Evolutionary conservation across 2,113 vertebrate species (phyloP).

Genomic region (Burhinus oedicnemus): DNA sequence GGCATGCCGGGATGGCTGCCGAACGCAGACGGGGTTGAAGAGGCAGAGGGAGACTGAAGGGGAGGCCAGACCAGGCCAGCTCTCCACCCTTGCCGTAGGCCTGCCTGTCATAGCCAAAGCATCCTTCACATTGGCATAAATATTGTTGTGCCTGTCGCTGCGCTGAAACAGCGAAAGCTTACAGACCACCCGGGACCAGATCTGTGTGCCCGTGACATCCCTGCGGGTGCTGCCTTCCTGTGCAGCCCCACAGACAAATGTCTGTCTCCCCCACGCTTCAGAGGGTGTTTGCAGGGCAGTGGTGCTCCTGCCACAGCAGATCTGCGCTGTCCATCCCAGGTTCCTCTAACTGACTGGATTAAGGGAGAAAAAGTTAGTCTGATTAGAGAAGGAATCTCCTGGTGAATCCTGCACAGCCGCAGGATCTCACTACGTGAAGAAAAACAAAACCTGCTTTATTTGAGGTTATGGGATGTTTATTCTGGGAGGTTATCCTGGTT

Average conservation of each 20-base stretch:
- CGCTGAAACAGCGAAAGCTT: not conserved
- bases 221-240: fast-evolving
- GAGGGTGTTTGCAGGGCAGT: not conserved
- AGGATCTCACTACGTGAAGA: not conserved
- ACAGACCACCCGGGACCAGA: not conserved
- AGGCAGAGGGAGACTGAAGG: not conserved
- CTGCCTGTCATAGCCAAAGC: not conserved
- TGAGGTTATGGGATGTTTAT: not conserved
- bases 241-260: not conserved
- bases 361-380: not conserved
- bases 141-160: not conserved
- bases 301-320: not conserved
- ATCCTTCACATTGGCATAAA: not conserved
- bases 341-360: not conserved
- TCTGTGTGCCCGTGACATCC: not conserved
- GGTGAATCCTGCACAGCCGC: not conserved
- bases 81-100: not conserved
- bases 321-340: not conserved
- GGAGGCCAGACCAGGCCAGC: not conserved
- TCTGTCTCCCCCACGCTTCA: not conserved
- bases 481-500: not conserved
- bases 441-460: constrained; percentile 24
- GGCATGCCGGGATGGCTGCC: not conserved
- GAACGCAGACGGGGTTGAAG: not conserved
- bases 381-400: not conserved